Conservation (phyloP, 1,140 invertebrate genomes). For the Phymastichus coffea region DNA sequence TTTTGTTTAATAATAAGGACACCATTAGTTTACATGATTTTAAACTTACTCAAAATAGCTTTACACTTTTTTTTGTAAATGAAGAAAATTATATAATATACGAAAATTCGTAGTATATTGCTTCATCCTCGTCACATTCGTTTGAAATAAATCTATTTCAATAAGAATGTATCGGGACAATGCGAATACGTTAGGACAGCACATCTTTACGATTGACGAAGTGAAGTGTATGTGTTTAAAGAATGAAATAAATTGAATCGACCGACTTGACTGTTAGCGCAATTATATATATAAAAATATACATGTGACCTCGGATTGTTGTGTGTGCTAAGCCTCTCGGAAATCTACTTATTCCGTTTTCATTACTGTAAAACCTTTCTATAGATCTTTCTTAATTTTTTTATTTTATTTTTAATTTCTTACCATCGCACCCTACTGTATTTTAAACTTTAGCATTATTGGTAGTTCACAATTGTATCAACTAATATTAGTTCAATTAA, state of each 20-base stretch:
- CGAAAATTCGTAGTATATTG: constrained; percentile 7
- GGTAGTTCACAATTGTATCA: constrained; percentile 34
- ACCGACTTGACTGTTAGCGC: no score
- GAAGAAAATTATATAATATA: constrained; percentile 9
- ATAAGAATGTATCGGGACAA: constrained; percentile 2
- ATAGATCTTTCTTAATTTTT: constrained; percentile 11
- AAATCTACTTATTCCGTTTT: constrained; percentile 32
- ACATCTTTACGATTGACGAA: constrained; percentile 12
- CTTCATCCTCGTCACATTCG: constrained; percentile 3
- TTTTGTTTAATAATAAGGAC: no score
- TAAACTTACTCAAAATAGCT: constrained; percentile 17
- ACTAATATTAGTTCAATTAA: constrained; percentile 41
- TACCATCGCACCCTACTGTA: constrained; percentile 24
- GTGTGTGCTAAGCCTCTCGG: constrained; percentile 38
- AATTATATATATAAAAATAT: constrained; percentile 40
- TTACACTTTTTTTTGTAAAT: constrained; percentile 13
- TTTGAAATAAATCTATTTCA: constrained; percentile 11
- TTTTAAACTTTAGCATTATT: constrained; percentile 30
- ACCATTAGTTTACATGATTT: constrained; percentile 13
- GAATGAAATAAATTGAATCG: constrained; percentile 17
- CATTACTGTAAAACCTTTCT: constrained; percentile 22
- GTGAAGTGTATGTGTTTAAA: constrained; percentile 3
- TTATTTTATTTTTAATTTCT: constrained; percentile 27
- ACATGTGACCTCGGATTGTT: constrained; percentile 34
- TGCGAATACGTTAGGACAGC: constrained; percentile 2